Evolutionary conservation across 1,140 invertebrate species (phyloP).

Genomic region (Drosophila equinoxialis): DNA sequence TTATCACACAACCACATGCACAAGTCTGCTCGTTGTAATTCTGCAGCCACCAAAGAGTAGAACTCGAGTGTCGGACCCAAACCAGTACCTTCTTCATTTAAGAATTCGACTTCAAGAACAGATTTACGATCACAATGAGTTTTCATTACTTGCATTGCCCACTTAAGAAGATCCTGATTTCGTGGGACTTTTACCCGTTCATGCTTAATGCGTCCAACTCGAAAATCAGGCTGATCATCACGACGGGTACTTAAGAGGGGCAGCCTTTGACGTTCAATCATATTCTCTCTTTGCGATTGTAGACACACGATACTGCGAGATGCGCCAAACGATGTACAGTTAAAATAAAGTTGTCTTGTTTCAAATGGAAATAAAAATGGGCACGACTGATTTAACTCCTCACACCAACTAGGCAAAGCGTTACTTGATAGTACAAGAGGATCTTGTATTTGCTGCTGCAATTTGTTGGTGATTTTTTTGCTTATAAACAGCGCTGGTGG

Average conservation of each 20-base stretch:
- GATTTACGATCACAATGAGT: slow-evolving; percentile 96
- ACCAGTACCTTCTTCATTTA: slow-evolving; percentile 98
- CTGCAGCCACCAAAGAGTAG: slow-evolving; percentile 95
- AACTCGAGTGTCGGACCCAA: slow-evolving; percentile 99
- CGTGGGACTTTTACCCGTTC: slow-evolving; percentile 98
- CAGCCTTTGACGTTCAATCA: slow-evolving; percentile 90
- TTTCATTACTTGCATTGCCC: slow-evolving; percentile 97
- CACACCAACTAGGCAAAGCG: slow-evolving; percentile 94
- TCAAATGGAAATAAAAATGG: slow-evolving; percentile 99
- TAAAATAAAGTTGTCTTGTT: slow-evolving; percentile 96
- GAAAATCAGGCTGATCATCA: slow-evolving; percentile 94
- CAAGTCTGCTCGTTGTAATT: slow-evolving; percentile 95
- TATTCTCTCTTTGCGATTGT: slow-evolving; percentile 96
- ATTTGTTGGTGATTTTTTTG: slow-evolving; percentile 97
- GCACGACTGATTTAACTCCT: slow-evolving; percentile 92
- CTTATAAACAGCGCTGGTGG: slow-evolving; percentile 93
- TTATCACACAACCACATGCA: slow-evolving; percentile 97
- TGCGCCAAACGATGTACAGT: slow-evolving; percentile 97
- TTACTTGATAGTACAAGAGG: slow-evolving; percentile 95
- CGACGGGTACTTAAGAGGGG: slow-evolving; percentile 88
- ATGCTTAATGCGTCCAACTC: slow-evolving; percentile 98
- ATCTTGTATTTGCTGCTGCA: slow-evolving; percentile 96
- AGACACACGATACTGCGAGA: slow-evolving; percentile 99
- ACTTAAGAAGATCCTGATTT: slow-evolving; percentile 93
- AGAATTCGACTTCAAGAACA: slow-evolving; percentile 98